Conservation (phyloP, 2,888 invertebrate genomes). For the Trichogramma evanescens region DNA sequence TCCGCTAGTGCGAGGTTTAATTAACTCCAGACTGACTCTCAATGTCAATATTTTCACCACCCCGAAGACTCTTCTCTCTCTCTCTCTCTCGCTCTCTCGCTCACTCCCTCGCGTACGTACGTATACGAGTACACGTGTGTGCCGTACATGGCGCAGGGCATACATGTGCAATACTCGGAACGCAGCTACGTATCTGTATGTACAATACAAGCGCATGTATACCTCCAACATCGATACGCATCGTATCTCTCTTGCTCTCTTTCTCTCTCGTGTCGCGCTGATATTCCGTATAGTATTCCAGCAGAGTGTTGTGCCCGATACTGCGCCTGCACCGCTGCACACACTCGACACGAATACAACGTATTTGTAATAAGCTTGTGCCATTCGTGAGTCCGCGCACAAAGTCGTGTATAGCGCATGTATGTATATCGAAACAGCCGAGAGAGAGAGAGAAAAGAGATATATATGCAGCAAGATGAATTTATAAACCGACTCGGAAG, state of each 20-base stretch:
- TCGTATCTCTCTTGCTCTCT: neutral
- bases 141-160: neutral
- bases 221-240: neutral
- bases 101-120: neutral
- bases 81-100: neutral
- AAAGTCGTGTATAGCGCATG: conserved; percentile 6
- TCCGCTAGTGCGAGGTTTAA: conserved; percentile 37
- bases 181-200: conserved; percentile 3
- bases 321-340: too few species aligned
- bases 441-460: neutral
- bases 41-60: conserved; percentile 45
- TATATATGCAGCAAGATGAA: neutral
- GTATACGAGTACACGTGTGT: neutral
- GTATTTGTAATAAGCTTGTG: too few species aligned
- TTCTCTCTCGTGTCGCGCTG: too few species aligned
- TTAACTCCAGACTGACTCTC: conserved; percentile 43
- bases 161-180: neutral
- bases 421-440: conserved; percentile 1
- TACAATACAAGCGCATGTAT: too few species aligned
- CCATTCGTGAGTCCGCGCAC: conserved; percentile 7
- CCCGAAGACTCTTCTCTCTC: conserved; percentile 19
- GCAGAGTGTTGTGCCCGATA: too few species aligned
- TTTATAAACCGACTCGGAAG: too few species aligned
- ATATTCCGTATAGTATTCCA: too few species aligned
- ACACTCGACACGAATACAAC: too few species aligned